phyloP scores from a whole-genome alignment of 1,140 invertebrate species.

The Drosophila tsacasi region DNA sequence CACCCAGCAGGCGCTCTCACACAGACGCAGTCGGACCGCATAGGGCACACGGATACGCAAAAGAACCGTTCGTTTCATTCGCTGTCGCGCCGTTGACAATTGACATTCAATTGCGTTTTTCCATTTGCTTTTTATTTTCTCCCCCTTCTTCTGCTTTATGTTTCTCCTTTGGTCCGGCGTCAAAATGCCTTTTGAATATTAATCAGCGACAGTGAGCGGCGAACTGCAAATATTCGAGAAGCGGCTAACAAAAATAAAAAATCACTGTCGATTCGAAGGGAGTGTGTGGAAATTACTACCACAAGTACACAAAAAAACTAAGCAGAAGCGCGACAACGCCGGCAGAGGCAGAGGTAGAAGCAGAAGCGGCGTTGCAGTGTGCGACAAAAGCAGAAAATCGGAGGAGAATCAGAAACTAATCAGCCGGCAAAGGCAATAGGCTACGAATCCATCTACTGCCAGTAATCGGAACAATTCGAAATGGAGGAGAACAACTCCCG shows the following conservation, averaged over 20 bases:
- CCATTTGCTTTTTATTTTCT: constrained; percentile 40
- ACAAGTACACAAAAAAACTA: constrained; percentile 10
- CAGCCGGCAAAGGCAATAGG: constrained; percentile 35
- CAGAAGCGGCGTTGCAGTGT: constrained; percentile 33
- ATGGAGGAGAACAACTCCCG: constrained; percentile 55
- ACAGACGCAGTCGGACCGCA: constrained; percentile 17
- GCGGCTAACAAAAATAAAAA: constrained; percentile 27
- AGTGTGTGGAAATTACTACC: constrained; percentile 21
- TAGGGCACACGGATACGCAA: constrained; percentile 24
- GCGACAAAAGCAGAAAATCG: constrained; percentile 22
- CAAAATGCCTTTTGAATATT: constrained; percentile 59
- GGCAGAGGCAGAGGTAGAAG: constrained; percentile 16
- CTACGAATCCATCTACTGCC: background rate
- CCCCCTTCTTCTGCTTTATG: constrained; percentile 24
- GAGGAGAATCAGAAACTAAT: constrained; percentile 37
- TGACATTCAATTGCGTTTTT: constrained; percentile 43
- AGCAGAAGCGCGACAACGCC: constrained; percentile 21
- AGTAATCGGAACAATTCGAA: background rate
- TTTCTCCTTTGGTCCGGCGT: constrained; percentile 27
- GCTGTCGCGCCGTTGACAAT: constrained; percentile 40
- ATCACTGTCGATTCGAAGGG: constrained; percentile 27
- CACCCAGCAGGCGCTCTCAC: constrained; percentile 1
- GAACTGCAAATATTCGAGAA: constrained; percentile 28
- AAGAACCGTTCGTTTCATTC: constrained; percentile 74
- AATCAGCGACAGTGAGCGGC: constrained; percentile 31